Evolutionary conservation across 1,140 invertebrate genomes (phyloP).

Genomic region (Drosophila obscura): DNA sequence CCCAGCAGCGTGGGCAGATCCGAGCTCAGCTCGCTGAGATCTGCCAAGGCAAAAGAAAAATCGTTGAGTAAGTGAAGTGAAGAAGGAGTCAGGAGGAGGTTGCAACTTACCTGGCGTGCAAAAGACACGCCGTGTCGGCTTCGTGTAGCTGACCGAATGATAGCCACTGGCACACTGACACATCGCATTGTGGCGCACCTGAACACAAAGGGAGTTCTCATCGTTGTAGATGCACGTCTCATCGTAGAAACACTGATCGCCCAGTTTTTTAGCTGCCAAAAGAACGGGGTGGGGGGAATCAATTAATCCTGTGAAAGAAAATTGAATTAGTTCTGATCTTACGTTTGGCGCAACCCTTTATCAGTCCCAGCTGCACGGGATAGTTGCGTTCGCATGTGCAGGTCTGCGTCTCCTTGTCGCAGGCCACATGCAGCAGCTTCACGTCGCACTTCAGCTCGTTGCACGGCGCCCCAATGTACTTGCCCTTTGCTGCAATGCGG

Average conservation of each 20-base stretch:
- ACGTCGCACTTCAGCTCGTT: constrained; percentile 88
- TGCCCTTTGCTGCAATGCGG: constrained; percentile 86
- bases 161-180: constrained; percentile 92
- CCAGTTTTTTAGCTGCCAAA: constrained; percentile 89
- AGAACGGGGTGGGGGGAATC: too few relatives aligned
- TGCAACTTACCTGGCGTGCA: constrained; percentile 90
- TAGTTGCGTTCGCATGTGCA: constrained; percentile 92
- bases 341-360: constrained; percentile 92
- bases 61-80: not conserved
- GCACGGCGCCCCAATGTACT: constrained; percentile 91
- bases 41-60: constrained; percentile 81
- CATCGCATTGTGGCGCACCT: constrained; percentile 92
- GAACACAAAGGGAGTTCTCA: constrained; percentile 91
- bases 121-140: constrained; percentile 89
- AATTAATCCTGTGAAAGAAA: not conserved
- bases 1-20: constrained; percentile 92
- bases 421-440: constrained; percentile 89
- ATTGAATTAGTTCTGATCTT: constrained; percentile 71
- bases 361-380: constrained; percentile 89
- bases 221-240: constrained; percentile 91
- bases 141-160: constrained; percentile 89
- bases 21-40: constrained; percentile 91
- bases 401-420: constrained; percentile 87
- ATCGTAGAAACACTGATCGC: constrained; percentile 93
- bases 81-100: not conserved